Evolutionary conservation across 1,140 invertebrate species (phyloP), one percentile per base, ranked within the genome.

Genomic region (Brachionus rotundiformis): DNA sequence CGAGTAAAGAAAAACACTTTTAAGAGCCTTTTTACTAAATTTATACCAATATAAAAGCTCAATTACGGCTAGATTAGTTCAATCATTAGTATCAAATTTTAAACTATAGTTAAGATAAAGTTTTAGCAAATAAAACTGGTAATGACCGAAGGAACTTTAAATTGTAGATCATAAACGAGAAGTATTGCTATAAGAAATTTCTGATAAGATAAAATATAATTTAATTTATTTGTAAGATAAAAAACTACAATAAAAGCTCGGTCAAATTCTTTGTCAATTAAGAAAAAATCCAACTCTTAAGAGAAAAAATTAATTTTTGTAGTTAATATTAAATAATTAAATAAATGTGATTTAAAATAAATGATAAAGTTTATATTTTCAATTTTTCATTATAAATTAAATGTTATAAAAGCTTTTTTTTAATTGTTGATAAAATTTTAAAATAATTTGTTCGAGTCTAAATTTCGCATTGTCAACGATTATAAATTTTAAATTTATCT

Each of bases 71-170:
- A n/a, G n/a, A 54, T 54, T 54, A 54, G 4, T 54, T 54, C 47
- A 54, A 16, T 54, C 47, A 25, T 54, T 54, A 54, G 47, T 54
- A 54, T 54, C 16, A 54, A 54, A 54, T 54, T 54, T 54, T 54
- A 16, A 54, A 54, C 47, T 54, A 6, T 54, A 19, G 47, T 16
- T 16, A 54, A 54, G 47, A 54, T 54, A 54, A 23, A 54, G 23
- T 16, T 54, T 54, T n/a, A 54, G 47, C 47, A 54, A 54, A 54
- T 16, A 54, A n/a, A 54, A 19, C 16, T 54, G 47, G 47, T 54
- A 19, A 2, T 19, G 47, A 54, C 47, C 19, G 23, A 54, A 54
- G 47, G 47, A 54, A 54, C 47, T 54, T 54, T 8, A 54, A 54
- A 19, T 54, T 54, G 47, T 19, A 19, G n/a, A 54, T 54, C 47